A percentile compares a stretch with the other conserved stretches of the same genome.
Conservation (phyloP, 2,888 invertebrate species). For the Spicauda simplicius region DNA sequence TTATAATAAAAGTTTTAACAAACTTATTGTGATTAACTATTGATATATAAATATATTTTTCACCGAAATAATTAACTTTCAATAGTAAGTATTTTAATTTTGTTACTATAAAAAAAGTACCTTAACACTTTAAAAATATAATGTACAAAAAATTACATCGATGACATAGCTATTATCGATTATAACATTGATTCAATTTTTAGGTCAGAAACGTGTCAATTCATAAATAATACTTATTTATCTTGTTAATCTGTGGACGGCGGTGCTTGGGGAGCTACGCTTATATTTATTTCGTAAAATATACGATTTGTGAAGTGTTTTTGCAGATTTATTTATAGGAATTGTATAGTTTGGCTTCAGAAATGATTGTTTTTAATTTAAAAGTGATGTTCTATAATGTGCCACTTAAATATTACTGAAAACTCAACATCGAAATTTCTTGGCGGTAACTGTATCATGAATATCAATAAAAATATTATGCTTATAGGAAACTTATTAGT, state of each 20-base stretch:
- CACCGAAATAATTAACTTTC: too few species aligned
- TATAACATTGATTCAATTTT: background rate
- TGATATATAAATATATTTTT: too few species aligned
- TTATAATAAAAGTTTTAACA: too few species aligned
- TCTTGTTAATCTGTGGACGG: conserved; percentile 72
- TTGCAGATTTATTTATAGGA: conserved; percentile 41
- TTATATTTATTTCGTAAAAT: conserved; percentile 63
- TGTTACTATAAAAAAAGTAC: too few species aligned
- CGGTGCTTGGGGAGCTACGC: conserved; percentile 78
- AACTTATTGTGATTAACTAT: too few species aligned
- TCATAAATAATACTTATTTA: conserved; percentile 17
- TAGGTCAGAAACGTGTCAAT: conserved; percentile 21
- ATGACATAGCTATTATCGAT: conserved; percentile 4
- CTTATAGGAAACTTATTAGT: conserved; percentile 67
- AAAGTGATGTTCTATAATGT: conserved; percentile 43
- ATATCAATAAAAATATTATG: conserved; percentile 61
- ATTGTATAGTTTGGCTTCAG: background rate
- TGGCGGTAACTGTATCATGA: conserved; percentile 73
- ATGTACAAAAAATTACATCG: background rate
- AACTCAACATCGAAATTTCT: conserved; percentile 46
- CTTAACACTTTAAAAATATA: too few species aligned
- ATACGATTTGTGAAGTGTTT: conserved; percentile 63
- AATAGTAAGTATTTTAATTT: too few species aligned
- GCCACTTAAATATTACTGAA: conserved; percentile 38
- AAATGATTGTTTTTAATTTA: conserved; percentile 38